phyloP scores from a whole-genome alignment of 2,113 vertebrate genomes.

The Bambusicola thoracicus region DNA sequence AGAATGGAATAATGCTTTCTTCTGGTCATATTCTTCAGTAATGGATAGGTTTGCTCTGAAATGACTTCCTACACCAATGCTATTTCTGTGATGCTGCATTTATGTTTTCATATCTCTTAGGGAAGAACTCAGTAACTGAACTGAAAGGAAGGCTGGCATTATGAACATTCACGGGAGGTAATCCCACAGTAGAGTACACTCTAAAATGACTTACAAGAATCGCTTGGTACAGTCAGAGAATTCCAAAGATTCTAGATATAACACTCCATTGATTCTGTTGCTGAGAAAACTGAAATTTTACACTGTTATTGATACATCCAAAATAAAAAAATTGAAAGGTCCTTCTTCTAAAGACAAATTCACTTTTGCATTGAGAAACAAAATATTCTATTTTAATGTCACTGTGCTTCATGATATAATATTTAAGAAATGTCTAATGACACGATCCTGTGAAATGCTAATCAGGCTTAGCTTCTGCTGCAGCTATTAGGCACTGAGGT shows the following conservation, averaged over 20 bases:
- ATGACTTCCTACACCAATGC: neutral
- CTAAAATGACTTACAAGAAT: constrained; percentile 33
- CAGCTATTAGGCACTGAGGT: neutral
- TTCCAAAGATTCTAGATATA: neutral
- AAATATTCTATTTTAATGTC: neutral
- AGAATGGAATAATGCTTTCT: neutral
- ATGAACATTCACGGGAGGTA: neutral
- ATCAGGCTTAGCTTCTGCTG: neutral
- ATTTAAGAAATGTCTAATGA: neutral
- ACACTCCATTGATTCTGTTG: neutral
- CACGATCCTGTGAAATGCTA: neutral
- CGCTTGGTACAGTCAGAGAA: neutral
- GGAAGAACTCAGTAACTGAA: neutral
- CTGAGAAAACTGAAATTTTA: constrained; percentile 28
- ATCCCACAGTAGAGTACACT: neutral
- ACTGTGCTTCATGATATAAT: neutral
- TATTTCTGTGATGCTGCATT: constrained; percentile 11
- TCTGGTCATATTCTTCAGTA: neutral
- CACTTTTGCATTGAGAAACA: neutral
- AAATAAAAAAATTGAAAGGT: neutral
- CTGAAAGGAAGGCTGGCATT: neutral
- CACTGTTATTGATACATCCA: neutral
- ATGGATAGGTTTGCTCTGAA: neutral
- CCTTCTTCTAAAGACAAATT: neutral
- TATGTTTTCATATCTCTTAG: neutral